A percentile compares a stretch with the other conserved stretches of the same genome.
These are phyloP conservation scores for Eurosta solidaginis DNA, from an alignment of 1,140 invertebrate species.

Conservation along the genomic window DNA sequence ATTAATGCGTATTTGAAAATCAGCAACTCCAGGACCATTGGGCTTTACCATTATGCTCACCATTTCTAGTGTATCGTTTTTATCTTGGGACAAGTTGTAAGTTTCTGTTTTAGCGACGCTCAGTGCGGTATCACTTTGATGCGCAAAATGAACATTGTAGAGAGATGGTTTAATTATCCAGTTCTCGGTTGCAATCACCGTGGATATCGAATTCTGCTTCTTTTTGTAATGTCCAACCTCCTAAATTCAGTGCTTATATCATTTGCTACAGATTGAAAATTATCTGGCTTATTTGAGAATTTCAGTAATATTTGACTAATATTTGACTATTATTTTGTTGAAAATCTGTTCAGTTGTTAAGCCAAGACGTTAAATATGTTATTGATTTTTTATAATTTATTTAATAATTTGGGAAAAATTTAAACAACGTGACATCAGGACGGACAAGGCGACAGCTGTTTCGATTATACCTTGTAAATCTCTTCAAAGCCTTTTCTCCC, in stretches of 20 bases:
- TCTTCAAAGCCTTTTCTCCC: too few species aligned
- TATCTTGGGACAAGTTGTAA: constrained; percentile 69
- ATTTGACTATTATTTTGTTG: constrained; percentile 66
- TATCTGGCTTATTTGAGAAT: constrained; percentile 67
- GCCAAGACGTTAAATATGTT: constrained; percentile 73
- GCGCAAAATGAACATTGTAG: constrained; percentile 74
- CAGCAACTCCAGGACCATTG: constrained; percentile 62
- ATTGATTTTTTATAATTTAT: too few species aligned
- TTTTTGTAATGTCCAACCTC: constrained; percentile 61
- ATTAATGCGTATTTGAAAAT: constrained; percentile 76
- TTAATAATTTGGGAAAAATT: too few species aligned
- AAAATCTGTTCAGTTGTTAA: constrained; percentile 74
- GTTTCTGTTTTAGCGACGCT: constrained; percentile 76
- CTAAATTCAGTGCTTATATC: constrained; percentile 80
- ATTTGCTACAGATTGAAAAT: constrained; percentile 71
- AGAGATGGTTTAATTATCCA: constrained; percentile 87
- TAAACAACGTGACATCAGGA: too few species aligned
- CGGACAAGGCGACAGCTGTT: too few species aligned
- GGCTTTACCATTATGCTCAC: constrained; percentile 79
- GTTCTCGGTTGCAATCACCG: constrained; percentile 79
- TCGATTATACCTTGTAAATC: too few species aligned
- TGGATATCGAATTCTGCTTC: constrained; percentile 69
- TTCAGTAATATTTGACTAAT: constrained; percentile 69
- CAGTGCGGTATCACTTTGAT: constrained; percentile 78
- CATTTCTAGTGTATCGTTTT: constrained; percentile 73